Evolutionary conservation across 1,140 invertebrate genomes (phyloP), one percentile per base, ranked within the genome.

Genomic region (Radopholus similis): DNA sequence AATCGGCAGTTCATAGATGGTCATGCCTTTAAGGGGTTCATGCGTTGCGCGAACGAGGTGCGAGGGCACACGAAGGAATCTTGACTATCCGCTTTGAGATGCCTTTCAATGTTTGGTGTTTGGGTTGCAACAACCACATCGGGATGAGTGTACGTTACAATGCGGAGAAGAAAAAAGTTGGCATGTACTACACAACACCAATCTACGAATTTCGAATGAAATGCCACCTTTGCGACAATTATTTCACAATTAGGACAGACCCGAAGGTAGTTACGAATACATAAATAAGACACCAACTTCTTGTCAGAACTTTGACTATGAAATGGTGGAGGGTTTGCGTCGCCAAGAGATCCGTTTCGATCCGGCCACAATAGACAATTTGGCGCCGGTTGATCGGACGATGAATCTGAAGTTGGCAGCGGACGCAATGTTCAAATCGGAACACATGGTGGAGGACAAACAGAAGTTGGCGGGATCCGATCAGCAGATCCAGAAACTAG

Each of bases 61-160:
- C 90, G 23, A 98, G 98, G 85, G 86, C 97, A 0, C 89, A 94
- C 76, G 87, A 93, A 84, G 95, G 95, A 15, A 98, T 99, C 70
- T 88, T 98, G 38, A 94, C 97, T 53, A 97, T 99, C 71, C 88
- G 87, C 63, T 99, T 99, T 88, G 96, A 99, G 86, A 95, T 99
- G 93, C 96, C 96, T 1, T 99, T 95, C 77, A 99, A 99, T 84
- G 97, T 99, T 72, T 99, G 94, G 94, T 97, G 94, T 78, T 90
- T 93, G 56, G 94, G 94, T 32, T 99, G 96, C 83, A 89, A 90
- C 57, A 98, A 95, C 86, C 95, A 74, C 82, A 94, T 99, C 72
- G 96, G 94, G 28, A 97, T 96, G 93, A 95, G 96, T 26, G 95
- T 99, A 0, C 86, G 88, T 62, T 99, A 98, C 82, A 99, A 99